Percentiles rank a stretch among this genome's conserved stretches.
Conservation (phyloP, 2,113 vertebrate species). For the Lophotis ruficrista region DNA sequence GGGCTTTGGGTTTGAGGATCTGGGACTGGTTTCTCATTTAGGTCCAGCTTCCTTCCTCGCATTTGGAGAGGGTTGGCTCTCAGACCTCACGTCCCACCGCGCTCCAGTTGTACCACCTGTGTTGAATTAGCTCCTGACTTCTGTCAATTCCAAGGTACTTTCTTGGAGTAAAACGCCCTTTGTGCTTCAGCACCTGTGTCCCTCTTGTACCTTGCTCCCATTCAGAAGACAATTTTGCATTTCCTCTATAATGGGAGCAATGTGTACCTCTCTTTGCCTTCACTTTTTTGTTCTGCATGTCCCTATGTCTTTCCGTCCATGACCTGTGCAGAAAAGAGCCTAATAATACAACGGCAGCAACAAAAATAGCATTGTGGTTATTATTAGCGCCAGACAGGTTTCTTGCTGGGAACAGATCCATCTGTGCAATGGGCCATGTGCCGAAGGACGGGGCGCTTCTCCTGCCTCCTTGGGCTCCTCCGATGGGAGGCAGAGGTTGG, state of each 20-base stretch:
- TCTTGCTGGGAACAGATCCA: neutral
- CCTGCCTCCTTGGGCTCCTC: neutral
- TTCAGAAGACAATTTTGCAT: neutral
- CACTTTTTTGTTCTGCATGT: neutral
- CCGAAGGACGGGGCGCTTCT: neutral
- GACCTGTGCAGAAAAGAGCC: neutral
- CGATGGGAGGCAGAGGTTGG: neutral
- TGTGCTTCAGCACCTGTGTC: neutral
- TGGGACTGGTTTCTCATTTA: neutral
- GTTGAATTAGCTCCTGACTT: neutral
- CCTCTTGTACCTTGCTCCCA: neutral
- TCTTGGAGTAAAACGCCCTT: rapidly evolving
- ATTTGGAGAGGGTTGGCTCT: rapidly evolving
- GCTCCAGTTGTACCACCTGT: neutral
- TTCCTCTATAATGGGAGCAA: neutral
- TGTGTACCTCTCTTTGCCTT: neutral
- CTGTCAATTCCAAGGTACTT: neutral
- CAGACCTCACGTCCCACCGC: rapidly evolving
- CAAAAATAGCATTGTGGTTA: neutral
- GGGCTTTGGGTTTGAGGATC: neutral
- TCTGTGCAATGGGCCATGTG: neutral
- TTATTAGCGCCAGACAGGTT: neutral
- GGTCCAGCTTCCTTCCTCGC: neutral
- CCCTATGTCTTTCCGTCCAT: neutral
- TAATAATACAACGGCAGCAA: neutral